Base-by-base conservation (phyloP, 2,113 vertebrate genomes). In the Sialia sialis region DNA sequence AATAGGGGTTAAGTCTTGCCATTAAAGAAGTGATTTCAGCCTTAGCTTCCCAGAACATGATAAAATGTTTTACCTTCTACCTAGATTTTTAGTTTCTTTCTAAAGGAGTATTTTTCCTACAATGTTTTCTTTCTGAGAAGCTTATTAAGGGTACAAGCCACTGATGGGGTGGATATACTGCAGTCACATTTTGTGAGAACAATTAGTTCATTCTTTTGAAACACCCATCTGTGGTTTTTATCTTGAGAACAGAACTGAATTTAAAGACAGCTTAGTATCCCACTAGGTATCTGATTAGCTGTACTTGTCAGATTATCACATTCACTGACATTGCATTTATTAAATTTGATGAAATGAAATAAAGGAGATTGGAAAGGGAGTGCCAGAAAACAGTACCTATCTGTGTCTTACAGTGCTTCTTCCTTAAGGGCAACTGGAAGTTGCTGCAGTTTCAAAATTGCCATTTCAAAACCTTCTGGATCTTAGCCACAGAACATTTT, bases 401-500 rank as follows among this genome's bases (percentile, higher is more conserved):
- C 49, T 95, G n/a, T 74, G 15, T 91, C 51, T 94, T 83, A 87
- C 16, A 56, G 29, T 4, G 4, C 27, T 94, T 87, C 59, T 93
- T 90, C 87, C 95, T 95, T 93, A 66, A 91, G 93, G 89, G 91
- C 81, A 95, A 85, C 78, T 4, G 11, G 74, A 95, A 74, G 41
- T 51, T 90, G 74, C 51, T 76, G 10, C 32, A 29, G 70, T 93
- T 95, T 85, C 91, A 92, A 92, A 94, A 92, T 7, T 87, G 59
- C 63, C 70, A 17, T 96, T 96, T 95, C 93, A 94, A 93, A 91
- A 93, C 59, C 43, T 62, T 51, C 84, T 95, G 94, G 93, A 95
- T 85, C 87, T 73, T 43, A 27, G 81, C 91, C 95, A 95, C 39
- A 77, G 82, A 96, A 66, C 93, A 93, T 94, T 94, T 91, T 88